These are phyloP conservation scores for Geotrupes spiniger DNA, from an alignment of 2,888 invertebrate species.

Conservation along the genomic window DNA sequence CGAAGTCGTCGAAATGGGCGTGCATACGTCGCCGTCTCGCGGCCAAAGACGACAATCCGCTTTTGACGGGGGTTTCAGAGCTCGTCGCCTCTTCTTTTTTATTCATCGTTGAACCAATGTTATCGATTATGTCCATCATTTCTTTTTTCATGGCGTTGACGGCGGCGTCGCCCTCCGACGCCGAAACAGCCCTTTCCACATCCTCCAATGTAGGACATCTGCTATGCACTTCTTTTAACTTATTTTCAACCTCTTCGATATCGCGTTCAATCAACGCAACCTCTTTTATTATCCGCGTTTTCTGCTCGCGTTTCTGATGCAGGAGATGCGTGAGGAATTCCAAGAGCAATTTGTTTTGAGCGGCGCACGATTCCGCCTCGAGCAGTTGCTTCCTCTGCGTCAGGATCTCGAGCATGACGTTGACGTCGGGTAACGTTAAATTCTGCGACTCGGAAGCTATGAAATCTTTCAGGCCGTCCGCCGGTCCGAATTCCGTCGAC, in stretches of 20 bases:
- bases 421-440: slow-evolving; percentile 75
- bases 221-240: slow-evolving; percentile 58
- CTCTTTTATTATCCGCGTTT: slow-evolving; percentile 60
- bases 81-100: slow-evolving; percentile 31
- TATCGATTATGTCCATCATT: slow-evolving; percentile 57
- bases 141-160: slow-evolving; percentile 56
- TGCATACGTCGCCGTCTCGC: slow-evolving; percentile 72
- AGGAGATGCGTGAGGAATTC: slow-evolving; percentile 80
- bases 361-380: slow-evolving; percentile 76
- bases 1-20: slow-evolving; percentile 86
- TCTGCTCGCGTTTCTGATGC: slow-evolving; percentile 67
- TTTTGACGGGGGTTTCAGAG: slow-evolving; percentile 26
- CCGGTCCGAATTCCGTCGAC: slow-evolving; percentile 49
- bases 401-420: slow-evolving; percentile 76
- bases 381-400: slow-evolving; percentile 75
- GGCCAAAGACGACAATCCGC: slow-evolving; percentile 55
- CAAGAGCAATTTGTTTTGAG: slow-evolving; percentile 77
- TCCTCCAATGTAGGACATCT: slow-evolving; percentile 60
- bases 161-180: slow-evolving; percentile 49
- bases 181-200: slow-evolving; percentile 50
- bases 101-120: slow-evolving; percentile 52
- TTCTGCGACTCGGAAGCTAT: slow-evolving; percentile 68
- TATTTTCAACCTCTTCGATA: slow-evolving; percentile 67
- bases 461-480: slow-evolving; percentile 61
- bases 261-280: slow-evolving; percentile 73